A percentile compares a stretch with the other conserved stretches of the same genome.
Conservation (phyloP, 37 sponge, comb jelly and placozoan genomes). For the Beroe ovata region DNA sequence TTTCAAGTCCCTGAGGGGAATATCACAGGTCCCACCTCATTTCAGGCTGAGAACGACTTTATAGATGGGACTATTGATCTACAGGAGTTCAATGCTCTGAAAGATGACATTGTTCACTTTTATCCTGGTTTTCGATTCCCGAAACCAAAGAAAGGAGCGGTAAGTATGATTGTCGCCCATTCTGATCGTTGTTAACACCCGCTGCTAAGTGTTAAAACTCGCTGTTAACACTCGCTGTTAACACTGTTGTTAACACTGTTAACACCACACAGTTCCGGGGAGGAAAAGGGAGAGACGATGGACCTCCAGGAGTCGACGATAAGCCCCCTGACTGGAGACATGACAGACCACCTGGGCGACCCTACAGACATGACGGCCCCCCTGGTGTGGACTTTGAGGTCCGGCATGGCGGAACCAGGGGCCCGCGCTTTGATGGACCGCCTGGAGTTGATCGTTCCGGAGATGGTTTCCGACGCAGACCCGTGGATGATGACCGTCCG, state of each 20-base stretch:
- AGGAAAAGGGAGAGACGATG: no score
- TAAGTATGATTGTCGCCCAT: neutral
- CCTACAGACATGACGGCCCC: constrained; percentile 1
- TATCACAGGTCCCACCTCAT: no score
- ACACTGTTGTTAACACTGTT: no score
- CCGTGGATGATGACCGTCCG: neutral
- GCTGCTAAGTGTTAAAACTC: no score
- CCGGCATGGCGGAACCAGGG: neutral
- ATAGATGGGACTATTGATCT: neutral
- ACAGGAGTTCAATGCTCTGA: constrained; percentile 42
- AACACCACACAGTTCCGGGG: no score
- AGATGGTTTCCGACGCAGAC: neutral
- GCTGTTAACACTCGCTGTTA: no score
- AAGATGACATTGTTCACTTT: constrained; percentile 22
- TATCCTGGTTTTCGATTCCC: constrained; percentile 53
- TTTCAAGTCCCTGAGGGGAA: no score
- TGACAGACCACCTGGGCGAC: no score
- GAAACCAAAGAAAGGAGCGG: neutral
- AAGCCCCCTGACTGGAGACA: no score
- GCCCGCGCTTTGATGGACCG: neutral
- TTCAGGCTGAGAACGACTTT: constrained; percentile 37
- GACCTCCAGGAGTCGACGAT: no score
- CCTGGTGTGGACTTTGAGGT: neutral
- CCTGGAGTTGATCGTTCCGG: neutral
- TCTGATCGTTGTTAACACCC: no score